Conservation (phyloP, 2,888 invertebrate species). For the Linnaemya vulpina region DNA sequence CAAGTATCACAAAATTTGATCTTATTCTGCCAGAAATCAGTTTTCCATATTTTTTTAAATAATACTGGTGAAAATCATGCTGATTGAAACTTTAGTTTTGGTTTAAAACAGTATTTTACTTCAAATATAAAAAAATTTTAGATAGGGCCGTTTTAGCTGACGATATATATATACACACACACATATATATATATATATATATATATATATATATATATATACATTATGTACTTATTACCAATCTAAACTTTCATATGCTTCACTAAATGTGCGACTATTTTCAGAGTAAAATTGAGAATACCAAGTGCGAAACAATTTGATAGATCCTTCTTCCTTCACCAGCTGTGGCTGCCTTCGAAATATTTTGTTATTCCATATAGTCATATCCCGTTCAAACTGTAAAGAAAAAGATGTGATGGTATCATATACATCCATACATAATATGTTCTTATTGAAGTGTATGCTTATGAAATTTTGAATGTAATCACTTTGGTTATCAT, state of each 20-base stretch:
- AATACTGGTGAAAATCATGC: too few species aligned
- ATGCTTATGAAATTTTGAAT: too few species aligned
- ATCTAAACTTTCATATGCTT: conserved; percentile 76
- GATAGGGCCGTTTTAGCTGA: too few species aligned
- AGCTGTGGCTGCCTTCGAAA: conserved; percentile 89
- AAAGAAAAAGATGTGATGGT: conserved; percentile 72
- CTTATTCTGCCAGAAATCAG: too few species aligned
- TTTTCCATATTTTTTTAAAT: too few species aligned
- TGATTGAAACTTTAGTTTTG: too few species aligned
- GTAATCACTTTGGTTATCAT: too few species aligned
- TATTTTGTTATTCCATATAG: conserved; percentile 93
- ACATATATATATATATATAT: neutral
- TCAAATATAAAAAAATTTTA: too few species aligned
- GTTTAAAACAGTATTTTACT: too few species aligned
- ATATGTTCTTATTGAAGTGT: too few species aligned
- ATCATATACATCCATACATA: too few species aligned
- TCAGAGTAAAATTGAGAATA: conserved; percentile 93
- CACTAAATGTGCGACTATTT: conserved; percentile 85
- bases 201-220: neutral
- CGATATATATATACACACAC: neutral
- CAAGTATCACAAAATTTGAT: too few species aligned
- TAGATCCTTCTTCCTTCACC: conserved; percentile 88
- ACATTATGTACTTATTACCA: conserved; percentile 73
- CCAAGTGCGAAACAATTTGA: conserved; percentile 91
- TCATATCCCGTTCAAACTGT: conserved; percentile 92